Conservation (phyloP, 2,888 invertebrate genomes). For the Catocala sponsa region DNA sequence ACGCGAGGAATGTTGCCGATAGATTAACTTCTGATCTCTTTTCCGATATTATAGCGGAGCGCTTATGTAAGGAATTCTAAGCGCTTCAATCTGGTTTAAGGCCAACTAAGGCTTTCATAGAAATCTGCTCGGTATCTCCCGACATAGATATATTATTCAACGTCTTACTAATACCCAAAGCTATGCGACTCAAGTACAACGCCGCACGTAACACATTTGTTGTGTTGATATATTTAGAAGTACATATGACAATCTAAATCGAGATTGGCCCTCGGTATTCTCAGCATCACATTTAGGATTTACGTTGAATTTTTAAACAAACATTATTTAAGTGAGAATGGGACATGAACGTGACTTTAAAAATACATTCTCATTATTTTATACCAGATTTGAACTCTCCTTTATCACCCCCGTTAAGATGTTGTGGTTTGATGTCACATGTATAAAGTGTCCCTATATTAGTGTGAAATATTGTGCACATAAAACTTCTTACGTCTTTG, state of each 20-base stretch:
- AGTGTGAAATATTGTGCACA: conserved; percentile 35
- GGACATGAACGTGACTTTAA: neutral
- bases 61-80: conserved; percentile 86
- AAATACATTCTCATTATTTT: neutral
- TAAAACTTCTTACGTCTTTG: conserved; percentile 31
- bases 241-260: conserved; percentile 40
- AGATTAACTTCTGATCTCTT: conserved; percentile 88
- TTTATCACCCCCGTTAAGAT: conserved; percentile 4
- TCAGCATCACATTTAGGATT: conserved; percentile 25
- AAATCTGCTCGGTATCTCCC: conserved; percentile 64
- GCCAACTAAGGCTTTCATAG: conserved; percentile 73
- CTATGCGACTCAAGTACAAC: conserved; percentile 30
- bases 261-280: conserved; percentile 27
- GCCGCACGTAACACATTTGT: conserved; percentile 32
- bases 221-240: conserved; percentile 38
- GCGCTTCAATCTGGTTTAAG: conserved; percentile 84
- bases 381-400: neutral
- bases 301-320: conserved; percentile 34
- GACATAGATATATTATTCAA: conserved; percentile 55
- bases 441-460: conserved; percentile 25
- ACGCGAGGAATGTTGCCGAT: conserved; percentile 87
- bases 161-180: conserved; percentile 43
- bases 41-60: conserved; percentile 85
- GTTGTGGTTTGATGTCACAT: conserved; percentile 27
- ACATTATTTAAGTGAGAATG: conserved; percentile 36